phyloP scores from a whole-genome alignment of 1,140 invertebrate species.

The Megathymus violae region DNA sequence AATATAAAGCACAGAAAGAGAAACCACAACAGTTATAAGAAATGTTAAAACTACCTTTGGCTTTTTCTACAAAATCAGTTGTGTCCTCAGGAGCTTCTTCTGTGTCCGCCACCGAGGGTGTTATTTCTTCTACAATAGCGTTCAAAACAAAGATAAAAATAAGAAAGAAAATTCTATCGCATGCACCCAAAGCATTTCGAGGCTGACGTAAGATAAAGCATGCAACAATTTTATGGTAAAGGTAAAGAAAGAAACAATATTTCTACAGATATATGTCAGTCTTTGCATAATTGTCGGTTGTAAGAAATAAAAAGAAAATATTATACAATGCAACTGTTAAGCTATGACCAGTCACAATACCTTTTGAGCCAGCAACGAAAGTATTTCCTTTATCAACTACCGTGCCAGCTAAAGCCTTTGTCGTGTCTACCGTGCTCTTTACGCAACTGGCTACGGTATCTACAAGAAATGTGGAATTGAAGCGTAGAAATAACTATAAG shows the following conservation, averaged over 20 bases:
- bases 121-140: slow-evolving; percentile 55
- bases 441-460: slow-evolving; percentile 30
- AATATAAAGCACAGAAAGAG: neutral
- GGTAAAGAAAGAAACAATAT: neutral
- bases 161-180: slow-evolving; percentile 10
- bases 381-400: slow-evolving; percentile 30
- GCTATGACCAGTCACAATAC: slow-evolving; percentile 21
- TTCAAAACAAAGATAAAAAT: slow-evolving; percentile 38
- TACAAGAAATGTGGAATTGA: slow-evolving; percentile 19
- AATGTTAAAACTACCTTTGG: slow-evolving; percentile 43
- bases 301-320: neutral
- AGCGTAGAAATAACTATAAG: slow-evolving; percentile 3
- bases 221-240: neutral
- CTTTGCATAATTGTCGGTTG: neutral
- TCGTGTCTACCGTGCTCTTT: slow-evolving; percentile 35
- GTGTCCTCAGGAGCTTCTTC: slow-evolving; percentile 22
- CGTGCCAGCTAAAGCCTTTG: slow-evolving; percentile 24
- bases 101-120: slow-evolving; percentile 41
- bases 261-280: neutral
- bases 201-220: slow-evolving; percentile 28
- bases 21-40: slow-evolving; percentile 18
- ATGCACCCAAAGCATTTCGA: slow-evolving; percentile 27
- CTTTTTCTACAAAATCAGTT: slow-evolving; percentile 40
- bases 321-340: neutral
- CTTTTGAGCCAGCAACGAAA: slow-evolving; percentile 34